Base-by-base conservation (phyloP, 1,140 invertebrate species). In the Adelges cooleyi region DNA sequence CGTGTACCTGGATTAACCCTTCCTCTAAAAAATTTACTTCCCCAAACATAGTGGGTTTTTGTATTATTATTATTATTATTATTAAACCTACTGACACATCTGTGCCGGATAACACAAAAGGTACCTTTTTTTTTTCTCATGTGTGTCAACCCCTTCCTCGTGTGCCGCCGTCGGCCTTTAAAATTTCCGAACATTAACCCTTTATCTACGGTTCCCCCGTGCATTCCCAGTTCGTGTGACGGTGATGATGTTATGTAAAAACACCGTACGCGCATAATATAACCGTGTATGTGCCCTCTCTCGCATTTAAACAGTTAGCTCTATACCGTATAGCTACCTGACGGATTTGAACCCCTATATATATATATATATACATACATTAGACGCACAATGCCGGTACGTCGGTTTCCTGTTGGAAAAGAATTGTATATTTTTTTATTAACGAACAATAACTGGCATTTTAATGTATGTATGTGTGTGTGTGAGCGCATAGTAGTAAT, bases 241-340 rank as follows among this genome's bases (percentile, higher is more conserved):
- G 56, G 44, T 29, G 54, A 62, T 29, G 54, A 59, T 46, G 56
- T 48, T 62, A 62, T 62, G 56, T 62, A 62, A 62, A 62, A 62
- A 62, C 56, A 25, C 29, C 6, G 22, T 44, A 23, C 22, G 17
- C 20, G 42, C 4, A 29, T 25, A 33, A 6, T 33, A 15, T n/a
- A n/a, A n/a, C n/a, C n/a, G 17, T 18, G 25, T 18, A 17, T 20
- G 54, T 29, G 25, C 2, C 23, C 27, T 62, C 56, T 48, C 46
- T 62, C 56, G 27, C 56, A 27, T 62, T 62, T 62, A 62, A 62
- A 62, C 56, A 62, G 11, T 11, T 11, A 33, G n/a, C n/a, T n/a
- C n/a, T n/a, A n/a, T n/a, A n/a, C n/a, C n/a, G n/a, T n/a, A n/a
- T n/a, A n/a, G 56, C 56, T 62, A 62, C 56, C 56, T 62, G 56